Evolutionary conservation across 2,113 vertebrate genomes (phyloP).

Genomic region (Malurus cyaneus): DNA sequence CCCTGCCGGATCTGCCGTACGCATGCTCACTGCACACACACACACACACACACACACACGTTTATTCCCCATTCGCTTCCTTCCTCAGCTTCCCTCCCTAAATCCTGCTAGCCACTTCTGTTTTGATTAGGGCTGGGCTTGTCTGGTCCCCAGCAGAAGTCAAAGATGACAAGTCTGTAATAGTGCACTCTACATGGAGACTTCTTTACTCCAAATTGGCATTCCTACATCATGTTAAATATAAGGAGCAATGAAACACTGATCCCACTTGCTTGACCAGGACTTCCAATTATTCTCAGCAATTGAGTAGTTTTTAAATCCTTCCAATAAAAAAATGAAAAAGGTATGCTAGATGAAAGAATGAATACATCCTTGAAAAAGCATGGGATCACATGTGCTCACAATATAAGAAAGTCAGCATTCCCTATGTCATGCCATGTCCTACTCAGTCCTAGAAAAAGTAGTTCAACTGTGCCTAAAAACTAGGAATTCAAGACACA

Average conservation of each 20-base stretch:
- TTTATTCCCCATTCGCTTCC: not conserved
- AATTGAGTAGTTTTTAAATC: not conserved
- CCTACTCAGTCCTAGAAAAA: not conserved
- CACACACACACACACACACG: not conserved
- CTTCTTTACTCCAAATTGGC: not conserved
- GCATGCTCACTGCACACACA: not conserved
- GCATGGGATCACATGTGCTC: not conserved
- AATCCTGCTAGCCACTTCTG: slow-evolving; percentile 39
- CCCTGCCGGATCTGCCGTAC: not conserved
- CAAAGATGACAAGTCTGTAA: not conserved
- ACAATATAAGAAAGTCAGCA: not conserved
- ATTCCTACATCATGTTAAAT: not conserved
- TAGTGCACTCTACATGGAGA: not conserved
- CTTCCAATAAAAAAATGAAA: not conserved
- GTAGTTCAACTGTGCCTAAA: not conserved
- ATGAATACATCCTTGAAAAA: not conserved
- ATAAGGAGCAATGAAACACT: not conserved
- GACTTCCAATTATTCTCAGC: not conserved
- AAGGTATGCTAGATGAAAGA: not conserved
- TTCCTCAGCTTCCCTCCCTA: slow-evolving; percentile 58
- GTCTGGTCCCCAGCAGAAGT: not conserved
- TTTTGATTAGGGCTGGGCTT: slow-evolving; percentile 20
- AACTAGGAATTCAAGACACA: not conserved
- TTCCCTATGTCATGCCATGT: not conserved
- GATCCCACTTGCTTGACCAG: not conserved